Evolutionary conservation across 1,140 invertebrate genomes (phyloP).

Genomic region (Habropoda laboriosa): DNA sequence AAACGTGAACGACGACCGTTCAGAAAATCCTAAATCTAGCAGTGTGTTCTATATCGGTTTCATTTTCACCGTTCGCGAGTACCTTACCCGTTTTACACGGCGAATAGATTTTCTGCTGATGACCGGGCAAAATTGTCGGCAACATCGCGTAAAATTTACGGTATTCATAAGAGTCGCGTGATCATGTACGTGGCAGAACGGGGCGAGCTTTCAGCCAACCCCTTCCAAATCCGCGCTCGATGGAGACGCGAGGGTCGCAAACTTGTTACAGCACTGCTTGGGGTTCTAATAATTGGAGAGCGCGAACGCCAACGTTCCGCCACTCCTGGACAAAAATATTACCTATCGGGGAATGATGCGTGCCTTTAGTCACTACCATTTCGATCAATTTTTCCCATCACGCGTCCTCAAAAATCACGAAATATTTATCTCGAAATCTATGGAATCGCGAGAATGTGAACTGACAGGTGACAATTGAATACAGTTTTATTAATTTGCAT

Average conservation of each 20-base stretch:
- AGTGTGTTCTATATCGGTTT: background rate
- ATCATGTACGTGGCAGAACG: slow-evolving; percentile 16
- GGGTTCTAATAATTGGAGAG: slow-evolving; percentile 58
- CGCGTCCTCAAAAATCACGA: background rate
- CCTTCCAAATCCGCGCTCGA: slow-evolving; percentile 50
- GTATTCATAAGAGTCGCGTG: slow-evolving; percentile 49
- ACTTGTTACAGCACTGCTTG: slow-evolving; percentile 49
- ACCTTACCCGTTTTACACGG: too few species aligned
- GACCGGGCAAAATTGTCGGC: slow-evolving; percentile 30
- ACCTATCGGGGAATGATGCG: slow-evolving; percentile 9
- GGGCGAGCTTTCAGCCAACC: slow-evolving; percentile 27
- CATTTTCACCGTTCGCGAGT: background rate
- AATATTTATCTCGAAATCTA: background rate
- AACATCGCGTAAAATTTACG: slow-evolving; percentile 51
- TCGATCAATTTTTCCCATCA: background rate
- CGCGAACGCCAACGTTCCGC: slow-evolving; percentile 24
- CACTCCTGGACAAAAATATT: slow-evolving; percentile 34
- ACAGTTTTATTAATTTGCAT: slow-evolving; percentile 33
- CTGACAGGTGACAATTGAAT: background rate
- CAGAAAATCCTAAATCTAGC: slow-evolving; percentile 1
- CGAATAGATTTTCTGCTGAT: slow-evolving; percentile 43
- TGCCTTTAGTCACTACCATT: background rate
- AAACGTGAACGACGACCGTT: too few species aligned
- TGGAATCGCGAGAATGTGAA: background rate
- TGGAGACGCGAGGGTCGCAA: slow-evolving; percentile 55